Base-by-base conservation (phyloP, 2,797 vertebrate species). In the Sphenopsis melanotis region DNA sequence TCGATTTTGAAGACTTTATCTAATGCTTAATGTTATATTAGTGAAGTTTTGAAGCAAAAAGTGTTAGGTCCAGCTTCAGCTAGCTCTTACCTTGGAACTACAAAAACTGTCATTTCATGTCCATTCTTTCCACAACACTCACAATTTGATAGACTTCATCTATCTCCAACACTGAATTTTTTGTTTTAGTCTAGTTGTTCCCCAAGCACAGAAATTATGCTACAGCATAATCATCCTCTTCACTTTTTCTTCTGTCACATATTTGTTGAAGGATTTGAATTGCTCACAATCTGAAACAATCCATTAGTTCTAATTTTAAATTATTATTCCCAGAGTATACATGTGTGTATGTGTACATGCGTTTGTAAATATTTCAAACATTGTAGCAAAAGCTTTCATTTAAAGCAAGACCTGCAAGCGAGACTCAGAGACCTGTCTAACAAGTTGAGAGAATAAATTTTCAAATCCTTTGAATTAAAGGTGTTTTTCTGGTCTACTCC, bases 341-440 rank as follows among this genome's bases (percentile, higher is more conserved):
- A 4, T 34, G 3, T 10, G 2, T 5, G 8, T 32, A 1, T 18
- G 12, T 32, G 12, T 19, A 11, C 11, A 3, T 46, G 2, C 5
- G 3, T 32, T 37, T 50, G 3, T 42, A 41, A 80, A 79, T 23
- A 41, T 9, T 46, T 37, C 15, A 53, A 72, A 44, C 6, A 34
- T 11, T 39, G 15, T 15, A 87, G 19, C 6, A 65, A 50, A 90
- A 75, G 3, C 5, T 19, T 79, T 79, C 22, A 12, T 79, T 75
- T 57, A 47, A 71, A 76, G 20, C 26, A 53, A 52, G 32, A 4
- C 20, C 15, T 29, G 19, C 19, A 76, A 50, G 23, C 18, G 41
- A 42, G 32, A 2, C 10, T 12, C 22, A 7, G 9, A 68, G 4
- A 21, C 21, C 6, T 27, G 8, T 42, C 50, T 64, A 77, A 68